Evolutionary conservation across 2,888 invertebrate species (phyloP).

Genomic region (Gari tellinella): DNA sequence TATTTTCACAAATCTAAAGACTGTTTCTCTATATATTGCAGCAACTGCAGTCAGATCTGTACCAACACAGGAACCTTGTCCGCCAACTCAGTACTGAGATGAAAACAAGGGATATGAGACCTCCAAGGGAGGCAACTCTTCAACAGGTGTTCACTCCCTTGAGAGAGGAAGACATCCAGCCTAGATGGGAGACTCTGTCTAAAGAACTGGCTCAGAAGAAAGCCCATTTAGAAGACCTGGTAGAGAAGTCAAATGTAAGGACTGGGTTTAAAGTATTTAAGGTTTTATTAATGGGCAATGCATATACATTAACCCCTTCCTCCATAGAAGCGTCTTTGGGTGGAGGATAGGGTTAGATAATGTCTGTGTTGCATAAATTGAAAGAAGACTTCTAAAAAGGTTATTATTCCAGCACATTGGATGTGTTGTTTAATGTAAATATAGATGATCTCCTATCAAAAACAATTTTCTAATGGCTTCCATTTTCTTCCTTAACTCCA

Average conservation of each 20-base stretch:
- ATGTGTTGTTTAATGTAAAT: too few relatives aligned
- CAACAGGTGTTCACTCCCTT: slow-evolving; percentile 35
- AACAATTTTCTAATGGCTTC: too few relatives aligned
- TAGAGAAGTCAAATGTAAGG: slow-evolving; percentile 64
- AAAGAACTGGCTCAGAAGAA: slow-evolving; percentile 72
- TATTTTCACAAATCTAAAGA: too few relatives aligned
- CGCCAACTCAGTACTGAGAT: slow-evolving; percentile 64
- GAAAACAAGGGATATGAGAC: slow-evolving; percentile 37
- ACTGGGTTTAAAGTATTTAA: neutral
- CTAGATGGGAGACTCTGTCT: slow-evolving; percentile 73
- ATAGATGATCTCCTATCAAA: too few relatives aligned
- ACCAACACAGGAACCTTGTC: slow-evolving; percentile 72
- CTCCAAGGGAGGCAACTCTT: slow-evolving; percentile 25
- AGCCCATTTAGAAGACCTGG: slow-evolving; percentile 69
- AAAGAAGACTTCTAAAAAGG: too few relatives aligned
- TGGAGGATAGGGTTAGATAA: too few relatives aligned
- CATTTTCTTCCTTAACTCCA: too few relatives aligned
- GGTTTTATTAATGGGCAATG: too few relatives aligned
- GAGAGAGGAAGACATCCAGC: slow-evolving; percentile 67
- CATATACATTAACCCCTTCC: too few relatives aligned
- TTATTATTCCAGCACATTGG: too few relatives aligned
- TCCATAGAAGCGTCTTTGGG: too few relatives aligned
- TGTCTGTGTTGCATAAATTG: too few relatives aligned
- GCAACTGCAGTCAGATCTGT: slow-evolving; percentile 74
- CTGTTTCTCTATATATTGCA: slow-evolving; percentile 38